Evolutionary conservation across 1,140 invertebrate species (phyloP), one percentile per base, ranked within the genome.

Genomic region (Metaphire vulgaris): DNA sequence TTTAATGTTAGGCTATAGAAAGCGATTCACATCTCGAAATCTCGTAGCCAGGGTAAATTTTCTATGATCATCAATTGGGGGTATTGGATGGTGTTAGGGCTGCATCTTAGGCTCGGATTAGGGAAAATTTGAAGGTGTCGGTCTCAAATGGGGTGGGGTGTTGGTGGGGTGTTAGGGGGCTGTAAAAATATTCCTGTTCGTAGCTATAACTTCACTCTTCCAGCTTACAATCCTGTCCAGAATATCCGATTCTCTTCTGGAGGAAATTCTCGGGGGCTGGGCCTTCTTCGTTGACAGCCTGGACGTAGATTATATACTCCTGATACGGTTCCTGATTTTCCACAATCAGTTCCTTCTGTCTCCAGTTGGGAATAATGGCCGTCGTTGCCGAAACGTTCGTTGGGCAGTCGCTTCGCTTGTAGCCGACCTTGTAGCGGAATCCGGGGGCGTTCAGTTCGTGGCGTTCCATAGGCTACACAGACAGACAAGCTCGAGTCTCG

Each of bases 181-280:
- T n/a, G n/a, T n/a, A n/a, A n/a, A n/a, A n/a, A n/a, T n/a, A n/a
- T n/a, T n/a, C n/a, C n/a, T n/a, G n/a, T n/a, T n/a, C n/a, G n/a
- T n/a, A n/a, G n/a, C n/a, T n/a, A n/a, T n/a, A n/a, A n/a, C n/a
- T n/a, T n/a, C n/a, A n/a, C n/a, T n/a, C n/a, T n/a, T n/a, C n/a
- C n/a, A n/a, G n/a, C 77, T 71, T 32, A 78, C 77, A 26, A 33
- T 74, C 77, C 66, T 78, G 64, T 41, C 77, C 69, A 6, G 77
- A 78, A 67, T 70, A 71, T 12, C 67, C 77, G 12, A 21, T 75
- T 41, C 56, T 75, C 67, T 33, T 56, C 31, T 75, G 29, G 29
- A 41, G 31, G 14, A 26, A 26, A n/a, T n/a, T 33, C 15, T 66
- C 15, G 14, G 33, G 72, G 0, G 73, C 41, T 15, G 28, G 32